Evolutionary conservation across 37 sponge, comb jelly and placozoan genomes (phyloP).

Genomic region (Theonella swinhoei): DNA sequence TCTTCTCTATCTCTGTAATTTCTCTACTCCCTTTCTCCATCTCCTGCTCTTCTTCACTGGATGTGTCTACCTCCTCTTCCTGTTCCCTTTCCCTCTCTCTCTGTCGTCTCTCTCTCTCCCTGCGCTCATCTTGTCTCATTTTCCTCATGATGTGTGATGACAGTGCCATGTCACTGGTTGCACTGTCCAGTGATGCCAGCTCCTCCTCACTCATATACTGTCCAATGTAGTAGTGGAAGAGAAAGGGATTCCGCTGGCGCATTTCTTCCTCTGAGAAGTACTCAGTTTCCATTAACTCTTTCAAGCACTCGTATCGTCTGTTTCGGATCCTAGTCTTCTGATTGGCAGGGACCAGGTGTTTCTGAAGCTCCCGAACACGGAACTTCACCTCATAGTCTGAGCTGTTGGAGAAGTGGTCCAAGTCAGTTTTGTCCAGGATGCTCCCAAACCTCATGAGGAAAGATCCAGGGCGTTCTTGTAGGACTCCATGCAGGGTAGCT

Average conservation of each 20-base stretch:
- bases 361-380: conserved; percentile 48
- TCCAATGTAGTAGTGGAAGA: conserved; percentile 83
- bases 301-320: conserved; percentile 65
- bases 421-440: conserved; percentile 43
- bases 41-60: conserved; percentile 22
- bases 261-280: conserved; percentile 83
- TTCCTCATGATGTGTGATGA: conserved; percentile 54
- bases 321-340: conserved; percentile 36
- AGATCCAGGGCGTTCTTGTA: conserved; percentile 35
- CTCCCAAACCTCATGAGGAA: conserved; percentile 82
- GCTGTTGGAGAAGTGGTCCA: conserved; percentile 49
- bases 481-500: conserved; percentile 10
- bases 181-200: conserved; percentile 3
- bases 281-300: conserved; percentile 53
- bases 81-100: conserved; percentile 38
- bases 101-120: conserved; percentile 26
- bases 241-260: conserved; percentile 67
- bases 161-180: conserved; percentile 36
- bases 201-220: conserved; percentile 85
- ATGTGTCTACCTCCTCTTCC: conserved; percentile 37
- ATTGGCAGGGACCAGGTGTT: not conserved
- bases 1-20: not conserved
- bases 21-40: conserved; percentile 6
- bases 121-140: conserved; percentile 28
- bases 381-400: conserved; percentile 62